Evolutionary conservation across 2,797 vertebrate genomes (phyloP).

Genomic region (Poecilia wingei): DNA sequence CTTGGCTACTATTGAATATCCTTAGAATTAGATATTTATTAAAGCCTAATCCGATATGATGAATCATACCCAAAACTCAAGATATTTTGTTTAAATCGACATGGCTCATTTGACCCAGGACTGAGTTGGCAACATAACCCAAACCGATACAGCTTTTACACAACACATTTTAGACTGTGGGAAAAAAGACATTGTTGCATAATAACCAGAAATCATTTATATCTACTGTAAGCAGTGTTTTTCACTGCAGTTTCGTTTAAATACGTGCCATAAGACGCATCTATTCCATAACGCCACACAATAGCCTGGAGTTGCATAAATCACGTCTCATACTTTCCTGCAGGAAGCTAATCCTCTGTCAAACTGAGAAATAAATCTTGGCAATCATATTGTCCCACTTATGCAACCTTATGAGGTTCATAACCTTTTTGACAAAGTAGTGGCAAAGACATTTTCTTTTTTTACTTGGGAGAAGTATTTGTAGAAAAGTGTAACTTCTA

Average conservation of each 20-base stretch:
- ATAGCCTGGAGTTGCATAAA: not conserved
- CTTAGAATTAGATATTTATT: not conserved
- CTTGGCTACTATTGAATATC: not conserved
- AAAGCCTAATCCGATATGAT: not conserved
- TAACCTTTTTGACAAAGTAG: not conserved
- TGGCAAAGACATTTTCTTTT: not conserved
- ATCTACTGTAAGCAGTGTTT: not conserved
- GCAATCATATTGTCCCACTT: not conserved
- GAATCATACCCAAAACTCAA: not conserved
- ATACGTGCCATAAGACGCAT: not conserved
- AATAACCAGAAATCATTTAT: not conserved
- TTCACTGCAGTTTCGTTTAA: not conserved
- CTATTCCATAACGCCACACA: not conserved
- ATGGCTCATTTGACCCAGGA: not conserved
- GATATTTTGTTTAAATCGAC: not conserved
- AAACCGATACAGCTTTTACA: not conserved
- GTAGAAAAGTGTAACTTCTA: not conserved
- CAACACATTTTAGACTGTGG: not conserved
- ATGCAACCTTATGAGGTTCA: not conserved
- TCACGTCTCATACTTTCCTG: not conserved
- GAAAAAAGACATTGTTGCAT: not conserved
- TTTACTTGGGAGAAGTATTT: not conserved
- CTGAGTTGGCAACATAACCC: not conserved
- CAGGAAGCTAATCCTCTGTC: not conserved
- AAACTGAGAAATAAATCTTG: not conserved